A percentile compares a stretch with the other conserved stretches of the same genome.
These are phyloP conservation scores for Theonella swinhoei DNA, from an alignment of 37 sponge, comb jelly and placozoan species.

Conservation along the genomic window DNA sequence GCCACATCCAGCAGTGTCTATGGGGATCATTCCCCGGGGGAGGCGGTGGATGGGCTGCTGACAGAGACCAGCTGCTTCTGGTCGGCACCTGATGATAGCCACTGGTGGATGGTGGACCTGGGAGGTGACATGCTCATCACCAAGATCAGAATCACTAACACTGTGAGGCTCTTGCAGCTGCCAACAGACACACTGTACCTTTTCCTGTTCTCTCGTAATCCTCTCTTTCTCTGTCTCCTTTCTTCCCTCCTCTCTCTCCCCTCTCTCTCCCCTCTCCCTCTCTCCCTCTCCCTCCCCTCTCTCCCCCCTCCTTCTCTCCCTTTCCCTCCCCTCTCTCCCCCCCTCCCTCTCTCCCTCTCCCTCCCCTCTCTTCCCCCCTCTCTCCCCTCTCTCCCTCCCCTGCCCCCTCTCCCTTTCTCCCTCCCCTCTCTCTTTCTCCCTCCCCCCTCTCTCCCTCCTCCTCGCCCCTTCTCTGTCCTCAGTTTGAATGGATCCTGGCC, in stretches of 20 bases:
- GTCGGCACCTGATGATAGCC: constrained; percentile 49
- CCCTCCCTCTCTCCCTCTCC: background rate
- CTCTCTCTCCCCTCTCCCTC: background rate
- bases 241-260: background rate
- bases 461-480: background rate
- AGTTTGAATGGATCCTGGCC: constrained; percentile 47
- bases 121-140: constrained; percentile 43
- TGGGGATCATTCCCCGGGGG: constrained; percentile 46
- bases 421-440: background rate
- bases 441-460: background rate
- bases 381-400: background rate
- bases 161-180: too few species aligned
- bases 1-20: constrained; percentile 55
- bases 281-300: background rate
- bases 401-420: background rate
- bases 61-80: constrained; percentile 63
- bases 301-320: background rate
- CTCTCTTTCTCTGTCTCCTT: too few species aligned
- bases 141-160: constrained; percentile 73
- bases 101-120: constrained; percentile 79
- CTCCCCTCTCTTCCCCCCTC: background rate
- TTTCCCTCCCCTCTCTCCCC: background rate
- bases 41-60: constrained; percentile 69
- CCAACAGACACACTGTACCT: too few species aligned
- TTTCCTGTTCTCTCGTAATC: too few species aligned